phyloP scores from a whole-genome alignment of 2,888 invertebrate genomes.

The Pterostichus madidus region DNA sequence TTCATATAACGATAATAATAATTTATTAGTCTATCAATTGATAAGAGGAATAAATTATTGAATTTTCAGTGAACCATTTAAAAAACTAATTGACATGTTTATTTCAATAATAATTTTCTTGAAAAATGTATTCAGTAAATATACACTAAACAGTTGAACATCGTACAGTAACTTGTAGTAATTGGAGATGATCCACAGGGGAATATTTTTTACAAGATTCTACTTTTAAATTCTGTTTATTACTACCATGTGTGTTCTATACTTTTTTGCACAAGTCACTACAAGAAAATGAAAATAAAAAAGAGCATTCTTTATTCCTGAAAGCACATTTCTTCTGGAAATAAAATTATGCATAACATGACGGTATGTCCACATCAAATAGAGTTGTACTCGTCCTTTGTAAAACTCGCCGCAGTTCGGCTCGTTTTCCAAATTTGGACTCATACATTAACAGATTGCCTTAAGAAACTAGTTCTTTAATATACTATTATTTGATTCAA shows the following conservation, averaged over 20 bases:
- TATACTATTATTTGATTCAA: too few species aligned
- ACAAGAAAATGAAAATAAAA: not conserved
- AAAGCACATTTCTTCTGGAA: too few species aligned
- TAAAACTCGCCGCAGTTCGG: too few species aligned
- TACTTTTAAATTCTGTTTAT: slow-evolving; percentile 18
- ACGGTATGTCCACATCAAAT: too few species aligned
- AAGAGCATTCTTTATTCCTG: not conserved
- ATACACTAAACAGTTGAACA: not conserved
- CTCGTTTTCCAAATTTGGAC: too few species aligned
- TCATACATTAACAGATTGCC: too few species aligned
- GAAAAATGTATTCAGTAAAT: too few species aligned
- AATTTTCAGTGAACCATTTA: not conserved
- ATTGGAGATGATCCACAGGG: slow-evolving; percentile 1
- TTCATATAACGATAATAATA: not conserved
- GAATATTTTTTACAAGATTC: not conserved
- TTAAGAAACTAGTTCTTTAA: too few species aligned
- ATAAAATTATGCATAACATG: too few species aligned
- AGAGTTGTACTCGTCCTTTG: too few species aligned
- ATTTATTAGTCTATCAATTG: too few species aligned
- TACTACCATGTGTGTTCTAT: not conserved
- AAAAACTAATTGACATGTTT: slow-evolving; percentile 5
- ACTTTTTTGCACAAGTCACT: not conserved
- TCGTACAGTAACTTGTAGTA: not conserved
- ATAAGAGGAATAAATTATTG: not conserved
- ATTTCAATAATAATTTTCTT: not conserved